These are phyloP conservation scores for Branchellion lobata DNA, from an alignment of 2,888 invertebrate genomes.

Conservation along the genomic window DNA sequence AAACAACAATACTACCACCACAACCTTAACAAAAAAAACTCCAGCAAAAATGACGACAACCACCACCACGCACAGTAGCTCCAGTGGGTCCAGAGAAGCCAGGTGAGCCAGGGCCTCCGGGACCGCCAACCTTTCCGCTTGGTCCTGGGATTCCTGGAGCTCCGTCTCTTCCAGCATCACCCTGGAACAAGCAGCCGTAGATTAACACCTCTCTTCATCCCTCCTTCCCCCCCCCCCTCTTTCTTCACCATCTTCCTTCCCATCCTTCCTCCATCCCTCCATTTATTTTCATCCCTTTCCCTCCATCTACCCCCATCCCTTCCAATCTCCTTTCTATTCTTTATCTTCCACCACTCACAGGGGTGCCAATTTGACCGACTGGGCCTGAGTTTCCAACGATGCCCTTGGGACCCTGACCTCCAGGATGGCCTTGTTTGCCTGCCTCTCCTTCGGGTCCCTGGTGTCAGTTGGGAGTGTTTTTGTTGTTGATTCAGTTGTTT, in stretches of 20 bases:
- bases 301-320: too few relatives aligned
- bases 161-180: slow-evolving; percentile 49
- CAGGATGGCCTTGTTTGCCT: slow-evolving; percentile 15
- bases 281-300: too few relatives aligned
- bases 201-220: too few relatives aligned
- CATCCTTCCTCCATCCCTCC: neutral
- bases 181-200: too few relatives aligned
- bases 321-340: too few relatives aligned
- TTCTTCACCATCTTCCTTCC: too few relatives aligned
- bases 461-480: neutral
- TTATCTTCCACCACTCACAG: neutral
- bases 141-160: slow-evolving; percentile 48
- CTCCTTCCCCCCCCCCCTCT: too few relatives aligned
- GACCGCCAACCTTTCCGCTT: slow-evolving; percentile 46
- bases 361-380: neutral
- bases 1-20: neutral
- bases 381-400: neutral
- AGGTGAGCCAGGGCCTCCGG: slow-evolving; percentile 41
- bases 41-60: too few relatives aligned
- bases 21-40: neutral
- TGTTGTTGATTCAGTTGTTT: neutral
- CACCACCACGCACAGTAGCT: neutral
- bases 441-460: slow-evolving; percentile 13
- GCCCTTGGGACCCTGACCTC: slow-evolving; percentile 4
- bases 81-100: slow-evolving; percentile 19